Conservation (phyloP, 2,888 invertebrate species). For the Caenorhabditis afra region DNA sequence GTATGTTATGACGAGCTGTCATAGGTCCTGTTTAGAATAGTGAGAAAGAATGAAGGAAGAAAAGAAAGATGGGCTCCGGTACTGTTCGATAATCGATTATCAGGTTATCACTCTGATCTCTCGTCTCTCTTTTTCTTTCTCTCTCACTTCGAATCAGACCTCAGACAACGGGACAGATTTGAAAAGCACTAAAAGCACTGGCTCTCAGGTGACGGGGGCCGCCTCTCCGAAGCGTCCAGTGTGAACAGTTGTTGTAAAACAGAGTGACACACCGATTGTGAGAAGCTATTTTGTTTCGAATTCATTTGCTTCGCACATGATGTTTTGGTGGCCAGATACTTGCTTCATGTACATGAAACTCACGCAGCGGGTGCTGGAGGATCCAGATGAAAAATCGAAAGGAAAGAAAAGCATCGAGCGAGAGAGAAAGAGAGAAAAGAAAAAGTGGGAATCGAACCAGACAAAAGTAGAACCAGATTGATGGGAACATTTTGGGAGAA, state of each 20-base stretch:
- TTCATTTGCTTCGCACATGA: constrained; percentile 47
- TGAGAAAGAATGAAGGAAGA: too few relatives aligned
- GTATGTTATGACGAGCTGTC: not conserved
- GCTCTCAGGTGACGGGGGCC: constrained; percentile 43
- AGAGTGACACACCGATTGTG: constrained; percentile 40
- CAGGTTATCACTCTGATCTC: too few relatives aligned
- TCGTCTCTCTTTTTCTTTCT: too few relatives aligned
- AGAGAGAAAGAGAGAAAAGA: constrained; percentile 9
- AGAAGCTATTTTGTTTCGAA: constrained; percentile 55
- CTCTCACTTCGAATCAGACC: not conserved
- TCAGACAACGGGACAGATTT: constrained; percentile 14
- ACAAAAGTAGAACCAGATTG: constrained; percentile 55
- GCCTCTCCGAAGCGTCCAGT: constrained; percentile 26
- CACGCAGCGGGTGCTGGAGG: constrained; percentile 47
- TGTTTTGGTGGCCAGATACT: constrained; percentile 49
- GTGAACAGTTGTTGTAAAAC: constrained; percentile 57
- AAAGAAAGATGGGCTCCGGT: too few relatives aligned
- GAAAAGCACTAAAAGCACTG: constrained; percentile 13
- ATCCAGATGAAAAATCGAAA: constrained; percentile 48
- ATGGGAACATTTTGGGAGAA: not conserved
- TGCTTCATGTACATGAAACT: constrained; percentile 44
- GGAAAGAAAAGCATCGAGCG: constrained; percentile 21
- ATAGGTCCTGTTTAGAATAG: not conserved
- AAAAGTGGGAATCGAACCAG: constrained; percentile 19
- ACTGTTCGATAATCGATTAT: too few relatives aligned